phyloP scores from a whole-genome alignment of 2,113 vertebrate species.

The Mohoua ochrocephala region DNA sequence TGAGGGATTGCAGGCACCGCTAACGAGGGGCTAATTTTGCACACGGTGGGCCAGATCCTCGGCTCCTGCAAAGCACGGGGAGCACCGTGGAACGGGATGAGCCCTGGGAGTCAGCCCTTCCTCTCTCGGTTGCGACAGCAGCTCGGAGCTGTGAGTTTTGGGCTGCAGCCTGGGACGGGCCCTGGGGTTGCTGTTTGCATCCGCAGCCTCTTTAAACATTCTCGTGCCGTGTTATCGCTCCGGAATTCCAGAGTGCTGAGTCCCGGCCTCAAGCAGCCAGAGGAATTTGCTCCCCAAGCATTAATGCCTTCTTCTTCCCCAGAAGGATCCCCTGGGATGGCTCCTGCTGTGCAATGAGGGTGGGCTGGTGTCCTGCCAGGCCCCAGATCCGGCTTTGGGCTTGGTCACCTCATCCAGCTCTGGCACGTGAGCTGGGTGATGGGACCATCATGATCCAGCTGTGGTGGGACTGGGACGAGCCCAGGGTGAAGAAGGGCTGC shows the following conservation, averaged over 20 bases:
- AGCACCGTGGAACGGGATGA: not conserved
- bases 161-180: not conserved
- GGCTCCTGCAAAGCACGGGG: not conserved
- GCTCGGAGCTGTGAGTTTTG: not conserved
- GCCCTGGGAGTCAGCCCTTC: not conserved
- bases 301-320: not conserved
- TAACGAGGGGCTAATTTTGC: not conserved
- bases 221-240: not conserved
- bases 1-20: not conserved
- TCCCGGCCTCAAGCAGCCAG: not conserved
- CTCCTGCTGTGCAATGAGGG: not conserved
- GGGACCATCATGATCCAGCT: not conserved
- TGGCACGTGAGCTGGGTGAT: fast-evolving
- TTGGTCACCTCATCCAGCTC: not conserved
- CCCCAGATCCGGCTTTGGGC: not conserved
- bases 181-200: not conserved
- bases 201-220: not conserved
- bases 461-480: not conserved
- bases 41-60: not conserved
- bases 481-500: not conserved
- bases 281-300: slow-evolving; percentile 52
- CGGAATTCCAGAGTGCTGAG: slow-evolving; percentile 13
- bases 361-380: not conserved
- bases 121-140: not conserved
- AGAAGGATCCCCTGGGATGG: not conserved